Conservation (phyloP, 2,797 vertebrate species). For the Phoeniculus purpureus region DNA sequence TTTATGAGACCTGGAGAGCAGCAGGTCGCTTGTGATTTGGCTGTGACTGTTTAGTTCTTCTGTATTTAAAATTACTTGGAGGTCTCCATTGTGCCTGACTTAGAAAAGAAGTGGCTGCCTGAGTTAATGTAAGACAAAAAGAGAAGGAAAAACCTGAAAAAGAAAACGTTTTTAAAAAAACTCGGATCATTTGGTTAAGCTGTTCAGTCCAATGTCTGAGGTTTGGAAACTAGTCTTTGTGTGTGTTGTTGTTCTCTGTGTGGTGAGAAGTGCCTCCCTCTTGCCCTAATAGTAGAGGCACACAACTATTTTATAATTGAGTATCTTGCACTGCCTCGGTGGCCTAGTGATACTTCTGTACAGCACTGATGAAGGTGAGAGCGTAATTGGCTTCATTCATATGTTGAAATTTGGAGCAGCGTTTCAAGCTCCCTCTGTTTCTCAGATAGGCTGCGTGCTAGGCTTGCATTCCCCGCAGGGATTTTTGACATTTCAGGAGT, state of each 20-base stretch:
- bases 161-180: not conserved
- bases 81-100: not conserved
- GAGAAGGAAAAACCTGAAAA: not conserved
- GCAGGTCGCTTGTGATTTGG: slow-evolving; percentile 27
- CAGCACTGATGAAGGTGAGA: not conserved
- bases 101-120: not conserved
- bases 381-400: not conserved
- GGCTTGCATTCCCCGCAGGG: not conserved
- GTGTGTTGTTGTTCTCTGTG: not conserved
- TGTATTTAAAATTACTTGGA: not conserved
- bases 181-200: not conserved
- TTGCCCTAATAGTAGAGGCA: not conserved
- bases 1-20: not conserved
- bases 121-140: not conserved
- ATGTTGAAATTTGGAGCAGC: not conserved
- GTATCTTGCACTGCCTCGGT: rapidly evolving
- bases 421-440: not conserved
- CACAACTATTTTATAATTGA: not conserved
- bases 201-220: not conserved
- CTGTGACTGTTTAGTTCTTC: not conserved
- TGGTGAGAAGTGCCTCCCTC: not conserved
- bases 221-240: not conserved
- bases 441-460: not conserved
- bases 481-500: not conserved
- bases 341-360: not conserved